phyloP scores from a whole-genome alignment of 1,140 invertebrate species.

The Pteromalus puparum region DNA sequence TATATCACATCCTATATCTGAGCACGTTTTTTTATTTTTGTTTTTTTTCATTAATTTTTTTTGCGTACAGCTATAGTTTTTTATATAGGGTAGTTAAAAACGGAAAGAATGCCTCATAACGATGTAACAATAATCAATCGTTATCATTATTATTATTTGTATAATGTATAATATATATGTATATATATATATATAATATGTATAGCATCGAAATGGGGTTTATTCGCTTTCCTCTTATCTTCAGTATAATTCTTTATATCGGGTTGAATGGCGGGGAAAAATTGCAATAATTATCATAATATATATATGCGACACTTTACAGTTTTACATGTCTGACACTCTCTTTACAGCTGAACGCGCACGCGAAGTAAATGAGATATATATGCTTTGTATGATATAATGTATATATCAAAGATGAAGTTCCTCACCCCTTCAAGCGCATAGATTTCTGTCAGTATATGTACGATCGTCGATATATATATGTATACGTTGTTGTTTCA shows the following conservation, averaged over 20 bases:
- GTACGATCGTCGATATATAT: background rate
- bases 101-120: conserved; percentile 33
- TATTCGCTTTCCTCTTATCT: conserved; percentile 39
- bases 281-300: conserved; percentile 36
- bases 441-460: background rate
- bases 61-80: conserved; percentile 30
- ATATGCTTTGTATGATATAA: conserved; percentile 46
- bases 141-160: conserved; percentile 36
- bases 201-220: conserved; percentile 47
- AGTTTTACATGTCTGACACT: conserved; percentile 29
- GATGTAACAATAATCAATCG: conserved; percentile 41
- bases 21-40: conserved; percentile 62
- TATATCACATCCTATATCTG: conserved; percentile 74
- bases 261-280: background rate
- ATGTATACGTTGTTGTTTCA: conserved; percentile 3
- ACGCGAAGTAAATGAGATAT: conserved; percentile 26
- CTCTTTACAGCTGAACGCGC: conserved; percentile 18
- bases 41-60: conserved; percentile 51
- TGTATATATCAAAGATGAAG: conserved; percentile 44
- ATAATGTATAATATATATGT: conserved; percentile 44
- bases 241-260: background rate
- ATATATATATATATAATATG: conserved; percentile 43
- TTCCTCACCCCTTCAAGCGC: conserved; percentile 6
- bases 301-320: conserved; percentile 37
- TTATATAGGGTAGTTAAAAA: conserved; percentile 35